Conservation (phyloP, 2,888 invertebrate genomes). For the Rhaphigaster nebulosa region DNA sequence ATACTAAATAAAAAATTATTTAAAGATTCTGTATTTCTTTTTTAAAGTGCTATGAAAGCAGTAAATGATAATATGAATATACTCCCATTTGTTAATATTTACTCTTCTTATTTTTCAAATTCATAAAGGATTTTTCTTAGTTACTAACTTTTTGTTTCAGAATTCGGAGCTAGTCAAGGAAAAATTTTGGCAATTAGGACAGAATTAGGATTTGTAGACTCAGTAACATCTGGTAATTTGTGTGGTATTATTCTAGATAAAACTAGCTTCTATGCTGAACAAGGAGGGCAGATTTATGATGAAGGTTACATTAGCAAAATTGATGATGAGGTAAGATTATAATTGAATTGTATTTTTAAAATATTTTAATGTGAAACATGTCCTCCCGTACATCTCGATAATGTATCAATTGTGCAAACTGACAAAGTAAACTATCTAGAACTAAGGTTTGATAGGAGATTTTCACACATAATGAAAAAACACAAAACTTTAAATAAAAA, state of each 20-base stretch:
- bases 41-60: neutral
- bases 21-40: no score
- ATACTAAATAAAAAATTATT: no score
- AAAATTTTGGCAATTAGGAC: slow-evolving; percentile 86
- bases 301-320: slow-evolving; percentile 90
- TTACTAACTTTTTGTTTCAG: slow-evolving; percentile 67
- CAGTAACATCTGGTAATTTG: slow-evolving; percentile 86
- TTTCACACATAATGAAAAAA: no score
- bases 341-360: neutral
- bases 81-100: no score
- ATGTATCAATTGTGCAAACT: no score
- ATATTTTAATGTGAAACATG: neutral
- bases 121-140: neutral
- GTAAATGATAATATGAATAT: neutral
- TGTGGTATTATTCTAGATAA: slow-evolving; percentile 92
- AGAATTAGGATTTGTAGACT: slow-evolving; percentile 87
- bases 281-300: slow-evolving; percentile 98
- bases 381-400: no score
- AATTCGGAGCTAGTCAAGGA: slow-evolving; percentile 79
- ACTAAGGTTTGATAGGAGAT: no score
- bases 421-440: no score
- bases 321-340: slow-evolving; percentile 76
- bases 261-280: slow-evolving; percentile 98
- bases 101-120: neutral
- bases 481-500: no score